Percentiles rank a stretch among this genome's conserved stretches.
phyloP scores from a whole-genome alignment of 1,140 invertebrate genomes.

The Lutraria rhynchaena region DNA sequence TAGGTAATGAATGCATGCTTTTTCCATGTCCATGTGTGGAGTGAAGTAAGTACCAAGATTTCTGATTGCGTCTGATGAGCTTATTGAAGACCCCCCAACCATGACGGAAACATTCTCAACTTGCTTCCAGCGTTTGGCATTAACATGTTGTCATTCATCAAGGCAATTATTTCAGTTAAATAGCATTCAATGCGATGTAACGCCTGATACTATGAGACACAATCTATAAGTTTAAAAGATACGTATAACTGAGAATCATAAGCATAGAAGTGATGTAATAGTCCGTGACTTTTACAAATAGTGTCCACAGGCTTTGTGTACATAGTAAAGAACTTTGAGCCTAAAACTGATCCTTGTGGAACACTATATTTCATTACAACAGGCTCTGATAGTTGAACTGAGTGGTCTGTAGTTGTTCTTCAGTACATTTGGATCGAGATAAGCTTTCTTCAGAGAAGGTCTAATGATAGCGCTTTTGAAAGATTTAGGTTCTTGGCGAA shows the following conservation, averaged over 20 bases:
- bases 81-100: slow-evolving; percentile 27
- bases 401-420: too few relatives aligned
- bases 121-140: slow-evolving; percentile 19
- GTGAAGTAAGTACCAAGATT: slow-evolving; percentile 2
- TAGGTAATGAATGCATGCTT: slow-evolving; percentile 32
- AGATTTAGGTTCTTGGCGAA: too few relatives aligned
- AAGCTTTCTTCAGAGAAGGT: too few relatives aligned
- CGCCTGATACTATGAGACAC: not conserved
- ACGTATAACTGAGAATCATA: slow-evolving; percentile 49
- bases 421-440: too few relatives aligned
- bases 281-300: slow-evolving; percentile 19
- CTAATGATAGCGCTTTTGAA: too few relatives aligned
- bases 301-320: slow-evolving; percentile 39
- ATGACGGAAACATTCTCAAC: slow-evolving; percentile 22
- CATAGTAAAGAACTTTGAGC: slow-evolving; percentile 29
- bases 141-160: slow-evolving; percentile 48
- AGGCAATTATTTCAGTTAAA: slow-evolving; percentile 17
- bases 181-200: slow-evolving; percentile 8
- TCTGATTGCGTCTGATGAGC: slow-evolving; percentile 3
- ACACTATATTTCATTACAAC: slow-evolving; percentile 32
- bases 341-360: slow-evolving; percentile 51
- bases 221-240: slow-evolving; percentile 27
- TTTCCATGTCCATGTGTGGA: slow-evolving; percentile 21
- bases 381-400: slow-evolving; percentile 18
- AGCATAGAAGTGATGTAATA: slow-evolving; percentile 45